Percentiles rank a stretch among this genome's conserved stretches.
Evolutionary conservation across 2,888 invertebrate genomes (phyloP).

Genomic region (Amblyteles armatorius): DNA sequence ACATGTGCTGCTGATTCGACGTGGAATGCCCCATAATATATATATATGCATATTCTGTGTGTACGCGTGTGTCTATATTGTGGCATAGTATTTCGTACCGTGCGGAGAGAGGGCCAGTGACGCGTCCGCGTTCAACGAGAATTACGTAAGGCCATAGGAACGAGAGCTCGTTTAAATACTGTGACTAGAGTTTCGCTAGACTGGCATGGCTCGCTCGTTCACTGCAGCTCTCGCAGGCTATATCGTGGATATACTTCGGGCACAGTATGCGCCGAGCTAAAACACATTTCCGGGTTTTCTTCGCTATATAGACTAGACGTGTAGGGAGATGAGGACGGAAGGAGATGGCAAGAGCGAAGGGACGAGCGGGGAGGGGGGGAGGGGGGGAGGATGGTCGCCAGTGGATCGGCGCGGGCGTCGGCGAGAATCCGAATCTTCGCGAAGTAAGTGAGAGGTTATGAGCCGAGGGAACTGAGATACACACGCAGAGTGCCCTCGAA

Average conservation of each 20-base stretch:
- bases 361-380: constrained; percentile 5
- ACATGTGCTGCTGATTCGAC: no score
- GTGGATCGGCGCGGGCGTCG: neutral
- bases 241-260: constrained; percentile 1
- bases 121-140: constrained; percentile 76
- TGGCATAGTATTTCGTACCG: constrained; percentile 35
- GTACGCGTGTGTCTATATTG: neutral
- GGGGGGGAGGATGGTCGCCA: neutral
- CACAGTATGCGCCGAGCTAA: constrained; percentile 32
- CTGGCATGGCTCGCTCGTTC: neutral
- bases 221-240: neutral
- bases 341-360: constrained; percentile 47
- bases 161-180: constrained; percentile 82
- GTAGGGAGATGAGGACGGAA: constrained; percentile 36
- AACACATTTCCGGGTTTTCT: constrained; percentile 46
- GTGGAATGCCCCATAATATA: neutral
- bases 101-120: constrained; percentile 55
- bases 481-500: constrained; percentile 56
- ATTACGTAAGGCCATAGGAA: constrained; percentile 81
- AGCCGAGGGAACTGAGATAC: constrained; percentile 28
- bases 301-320: constrained; percentile 22
- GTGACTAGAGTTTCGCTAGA: constrained; percentile 57
- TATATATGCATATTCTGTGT: neutral
- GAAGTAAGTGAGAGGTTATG: constrained; percentile 41
- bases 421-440: constrained; percentile 2